A percentile compares a stretch with the other conserved stretches of the same genome.
These are phyloP conservation scores for Serilophus lunatus DNA, from an alignment of 2,113 vertebrate genomes.

Conservation along the genomic window DNA sequence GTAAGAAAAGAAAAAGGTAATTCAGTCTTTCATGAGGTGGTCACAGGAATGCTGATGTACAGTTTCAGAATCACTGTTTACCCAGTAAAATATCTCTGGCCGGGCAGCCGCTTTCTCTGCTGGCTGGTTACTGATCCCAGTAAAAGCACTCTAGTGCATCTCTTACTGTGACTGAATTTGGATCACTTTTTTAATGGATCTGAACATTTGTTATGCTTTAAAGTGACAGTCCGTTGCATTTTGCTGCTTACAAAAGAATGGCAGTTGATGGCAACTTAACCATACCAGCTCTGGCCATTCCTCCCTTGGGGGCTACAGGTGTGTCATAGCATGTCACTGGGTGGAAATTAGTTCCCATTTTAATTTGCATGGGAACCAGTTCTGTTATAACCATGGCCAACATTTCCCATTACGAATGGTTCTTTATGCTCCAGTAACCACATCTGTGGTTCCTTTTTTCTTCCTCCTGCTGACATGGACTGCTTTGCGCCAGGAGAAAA, in stretches of 20 bases:
- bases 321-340: neutral
- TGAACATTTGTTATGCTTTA: neutral
- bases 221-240: neutral
- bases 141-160: neutral
- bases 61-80: neutral
- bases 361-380: neutral
- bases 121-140: neutral
- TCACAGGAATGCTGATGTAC: neutral
- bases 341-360: neutral
- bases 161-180: neutral
- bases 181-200: neutral
- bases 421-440: neutral
- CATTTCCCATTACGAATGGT: neutral
- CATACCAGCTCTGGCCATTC: neutral
- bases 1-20: constrained; percentile 60
- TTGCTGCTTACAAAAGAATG: neutral
- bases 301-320: neutral
- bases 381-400: neutral
- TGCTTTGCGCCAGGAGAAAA: neutral
- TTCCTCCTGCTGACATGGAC: neutral
- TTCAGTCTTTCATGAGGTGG: neutral
- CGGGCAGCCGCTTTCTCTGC: neutral
- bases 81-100: neutral
- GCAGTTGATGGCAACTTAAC: neutral
- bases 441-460: neutral